phyloP scores from a whole-genome alignment of 2,888 invertebrate genomes.

The Tenthredo scrophulariae region DNA sequence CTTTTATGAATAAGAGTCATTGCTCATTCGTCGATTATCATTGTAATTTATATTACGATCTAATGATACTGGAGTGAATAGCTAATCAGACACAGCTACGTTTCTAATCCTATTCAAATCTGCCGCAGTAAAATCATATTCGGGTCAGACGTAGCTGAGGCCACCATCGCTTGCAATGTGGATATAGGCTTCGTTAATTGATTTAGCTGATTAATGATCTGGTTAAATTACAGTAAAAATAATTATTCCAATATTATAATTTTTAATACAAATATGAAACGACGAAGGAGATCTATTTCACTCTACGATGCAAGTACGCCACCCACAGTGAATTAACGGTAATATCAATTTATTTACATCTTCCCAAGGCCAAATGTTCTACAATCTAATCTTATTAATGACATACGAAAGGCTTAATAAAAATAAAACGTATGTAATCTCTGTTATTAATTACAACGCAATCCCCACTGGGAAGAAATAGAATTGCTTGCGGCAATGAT shows the following conservation, averaged over 20 bases:
- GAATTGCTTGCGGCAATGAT: constrained; percentile 38
- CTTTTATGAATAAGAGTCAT: background rate
- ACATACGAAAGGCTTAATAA: background rate
- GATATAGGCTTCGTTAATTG: background rate
- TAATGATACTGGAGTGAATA: constrained; percentile 18
- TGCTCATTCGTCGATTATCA: background rate
- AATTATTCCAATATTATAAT: background rate
- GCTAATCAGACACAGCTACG: background rate
- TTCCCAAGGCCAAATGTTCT: background rate
- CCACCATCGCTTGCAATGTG: background rate
- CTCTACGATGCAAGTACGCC: background rate
- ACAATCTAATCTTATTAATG: constrained; percentile 30
- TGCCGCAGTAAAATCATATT: background rate
- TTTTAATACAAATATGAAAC: background rate
- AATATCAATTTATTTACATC: constrained; percentile 16
- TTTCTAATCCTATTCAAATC: background rate
- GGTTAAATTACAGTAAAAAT: background rate
- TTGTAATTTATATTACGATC: background rate
- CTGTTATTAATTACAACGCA: constrained; percentile 43
- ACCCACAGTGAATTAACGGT: constrained; percentile 24
- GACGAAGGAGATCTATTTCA: background rate
- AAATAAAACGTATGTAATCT: constrained; percentile 34
- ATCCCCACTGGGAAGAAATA: constrained; percentile 28
- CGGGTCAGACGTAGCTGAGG: background rate
- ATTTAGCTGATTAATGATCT: constrained; percentile 16